Evolutionary conservation across 2,113 vertebrate species (phyloP).

Genomic region (Columbina picui): DNA sequence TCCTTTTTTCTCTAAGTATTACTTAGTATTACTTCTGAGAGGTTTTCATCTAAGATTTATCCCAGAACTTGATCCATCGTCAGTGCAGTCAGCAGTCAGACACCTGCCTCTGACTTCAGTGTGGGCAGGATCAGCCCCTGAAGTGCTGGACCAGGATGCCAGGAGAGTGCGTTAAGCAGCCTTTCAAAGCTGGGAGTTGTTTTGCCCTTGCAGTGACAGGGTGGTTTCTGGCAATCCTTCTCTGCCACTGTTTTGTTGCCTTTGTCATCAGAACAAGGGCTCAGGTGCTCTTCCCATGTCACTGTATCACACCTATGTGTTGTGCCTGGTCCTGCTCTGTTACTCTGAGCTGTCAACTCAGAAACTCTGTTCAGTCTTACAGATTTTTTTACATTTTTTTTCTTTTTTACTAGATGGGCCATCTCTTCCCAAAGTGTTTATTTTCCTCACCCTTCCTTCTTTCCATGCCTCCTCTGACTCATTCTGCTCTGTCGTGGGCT

Average conservation of each 20-base stretch:
- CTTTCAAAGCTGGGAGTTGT: not conserved
- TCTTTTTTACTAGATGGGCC: not conserved
- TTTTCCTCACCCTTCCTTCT: not conserved
- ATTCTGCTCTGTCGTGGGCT: not conserved
- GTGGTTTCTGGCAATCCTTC: not conserved
- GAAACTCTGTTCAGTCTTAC: not conserved
- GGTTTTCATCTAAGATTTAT: not conserved
- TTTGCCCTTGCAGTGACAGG: not conserved
- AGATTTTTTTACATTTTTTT: not conserved
- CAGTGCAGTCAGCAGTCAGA: not conserved
- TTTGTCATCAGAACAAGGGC: not conserved
- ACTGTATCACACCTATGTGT: accelerated
- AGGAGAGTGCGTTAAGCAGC: accelerated
- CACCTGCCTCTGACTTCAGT: not conserved
- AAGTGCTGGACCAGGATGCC: not conserved
- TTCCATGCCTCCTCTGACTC: not conserved
- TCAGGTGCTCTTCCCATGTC: not conserved
- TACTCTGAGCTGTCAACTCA: not conserved
- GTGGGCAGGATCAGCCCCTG: not conserved
- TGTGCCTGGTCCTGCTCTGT: not conserved
- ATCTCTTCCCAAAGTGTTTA: not conserved
- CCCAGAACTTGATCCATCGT: not conserved
- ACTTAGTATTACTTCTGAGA: not conserved
- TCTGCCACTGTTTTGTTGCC: not conserved
- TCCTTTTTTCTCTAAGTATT: not conserved